phyloP scores from a whole-genome alignment of 2,888 invertebrate species.

The Caenorhabditis sp. region DNA sequence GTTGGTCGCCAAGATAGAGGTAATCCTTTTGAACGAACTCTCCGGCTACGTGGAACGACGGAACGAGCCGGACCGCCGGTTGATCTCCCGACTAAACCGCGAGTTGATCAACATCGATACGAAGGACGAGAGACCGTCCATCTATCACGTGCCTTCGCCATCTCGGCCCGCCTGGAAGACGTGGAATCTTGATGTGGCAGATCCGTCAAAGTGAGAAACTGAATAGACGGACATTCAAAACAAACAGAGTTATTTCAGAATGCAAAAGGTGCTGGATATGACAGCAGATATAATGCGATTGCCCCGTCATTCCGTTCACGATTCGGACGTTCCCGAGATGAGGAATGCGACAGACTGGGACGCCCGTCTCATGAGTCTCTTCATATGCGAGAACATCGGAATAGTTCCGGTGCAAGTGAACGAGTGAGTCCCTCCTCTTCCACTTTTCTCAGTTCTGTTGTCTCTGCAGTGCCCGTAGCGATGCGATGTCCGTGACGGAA shows the following conservation, averaged over 20 bases:
- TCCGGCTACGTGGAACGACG: slow-evolving; percentile 61
- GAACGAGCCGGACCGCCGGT: slow-evolving; percentile 67
- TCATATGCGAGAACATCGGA: slow-evolving; percentile 54
- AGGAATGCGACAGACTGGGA: slow-evolving; percentile 66
- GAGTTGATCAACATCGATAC: slow-evolving; percentile 60
- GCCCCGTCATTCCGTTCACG: slow-evolving; percentile 43
- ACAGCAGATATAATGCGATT: slow-evolving; percentile 64
- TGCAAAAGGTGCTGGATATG: slow-evolving; percentile 67
- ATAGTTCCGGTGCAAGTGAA: slow-evolving; percentile 43
- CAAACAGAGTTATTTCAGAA: slow-evolving; percentile 46
- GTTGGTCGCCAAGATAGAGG: slow-evolving; percentile 68
- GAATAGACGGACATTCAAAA: neutral
- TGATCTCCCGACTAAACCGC: slow-evolving; percentile 65
- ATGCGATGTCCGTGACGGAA: slow-evolving; percentile 29
- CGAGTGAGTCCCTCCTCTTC: slow-evolving; percentile 27
- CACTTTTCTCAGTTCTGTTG: neutral
- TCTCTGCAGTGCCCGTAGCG: slow-evolving; percentile 52
- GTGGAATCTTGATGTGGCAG: slow-evolving; percentile 67
- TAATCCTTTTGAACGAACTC: slow-evolving; percentile 67
- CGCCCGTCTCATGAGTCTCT: slow-evolving; percentile 47
- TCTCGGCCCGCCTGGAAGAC: slow-evolving; percentile 69
- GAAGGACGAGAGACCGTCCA: slow-evolving; percentile 61
- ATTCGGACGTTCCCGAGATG: slow-evolving; percentile 32
- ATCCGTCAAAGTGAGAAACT: slow-evolving; percentile 55
- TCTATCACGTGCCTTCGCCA: slow-evolving; percentile 70